phyloP scores from a whole-genome alignment of 1,140 invertebrate genomes.

The Gonatopus flavifemur region DNA sequence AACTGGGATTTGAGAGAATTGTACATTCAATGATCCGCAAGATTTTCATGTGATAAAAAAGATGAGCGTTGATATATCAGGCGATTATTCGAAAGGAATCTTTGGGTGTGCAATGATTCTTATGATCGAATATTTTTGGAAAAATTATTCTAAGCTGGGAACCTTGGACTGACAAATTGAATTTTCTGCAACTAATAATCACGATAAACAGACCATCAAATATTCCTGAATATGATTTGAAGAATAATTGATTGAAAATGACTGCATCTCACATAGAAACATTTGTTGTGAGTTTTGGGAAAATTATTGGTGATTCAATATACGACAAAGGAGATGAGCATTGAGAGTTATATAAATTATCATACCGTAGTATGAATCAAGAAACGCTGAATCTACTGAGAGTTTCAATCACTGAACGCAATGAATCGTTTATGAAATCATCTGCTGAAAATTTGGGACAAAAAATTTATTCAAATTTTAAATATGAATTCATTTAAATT shows the following conservation, averaged over 20 bases:
- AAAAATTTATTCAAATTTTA: no score
- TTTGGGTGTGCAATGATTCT: slow-evolving; percentile 12
- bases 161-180: slow-evolving; percentile 13
- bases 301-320: slow-evolving; percentile 21
- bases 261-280: slow-evolving; percentile 16
- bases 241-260: slow-evolving; percentile 7
- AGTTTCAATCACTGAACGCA: background rate
- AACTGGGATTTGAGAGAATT: slow-evolving; percentile 4
- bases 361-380: background rate
- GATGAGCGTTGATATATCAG: slow-evolving; percentile 20
- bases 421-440: slow-evolving; percentile 7
- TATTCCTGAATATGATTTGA: slow-evolving; percentile 4
- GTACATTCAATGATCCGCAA: slow-evolving; percentile 10
- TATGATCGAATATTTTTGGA: slow-evolving; percentile 10
- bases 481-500: no score
- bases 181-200: slow-evolving; percentile 9
- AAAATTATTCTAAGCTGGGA: slow-evolving; percentile 13
- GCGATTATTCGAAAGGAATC: slow-evolving; percentile 25
- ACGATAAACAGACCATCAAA: slow-evolving; percentile 12
- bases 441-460: background rate
- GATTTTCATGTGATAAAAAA: slow-evolving; percentile 23
- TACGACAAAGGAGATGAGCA: slow-evolving; percentile 8
- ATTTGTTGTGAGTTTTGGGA: slow-evolving; percentile 9
- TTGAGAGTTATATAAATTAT: slow-evolving; percentile 13
- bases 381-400: background rate